Evolutionary conservation across 1,140 invertebrate genomes (phyloP).

Genomic region (Leptinotarsa defecta): DNA sequence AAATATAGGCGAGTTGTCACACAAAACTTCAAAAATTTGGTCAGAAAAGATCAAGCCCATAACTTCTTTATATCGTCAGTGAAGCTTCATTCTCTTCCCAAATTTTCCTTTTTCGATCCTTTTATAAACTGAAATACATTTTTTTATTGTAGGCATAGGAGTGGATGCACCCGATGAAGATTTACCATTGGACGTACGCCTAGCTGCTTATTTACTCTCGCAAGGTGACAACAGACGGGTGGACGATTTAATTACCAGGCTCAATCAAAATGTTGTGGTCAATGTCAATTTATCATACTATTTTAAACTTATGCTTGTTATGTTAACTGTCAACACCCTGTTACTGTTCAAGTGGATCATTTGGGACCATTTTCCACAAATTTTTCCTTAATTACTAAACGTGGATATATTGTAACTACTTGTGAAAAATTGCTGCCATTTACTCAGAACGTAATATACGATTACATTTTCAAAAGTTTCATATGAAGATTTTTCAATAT

Average conservation of each 20-base stretch:
- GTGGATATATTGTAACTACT: too few species aligned
- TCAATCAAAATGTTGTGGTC: constrained; percentile 23
- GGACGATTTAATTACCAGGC: constrained; percentile 19
- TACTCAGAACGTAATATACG: too few species aligned
- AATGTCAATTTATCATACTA: constrained; percentile 30
- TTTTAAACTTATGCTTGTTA: constrained; percentile 29
- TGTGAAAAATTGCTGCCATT: too few species aligned
- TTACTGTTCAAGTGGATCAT: constrained; percentile 25
- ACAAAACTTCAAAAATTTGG: too few species aligned
- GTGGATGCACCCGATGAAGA: constrained; percentile 4
- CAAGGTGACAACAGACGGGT: constrained; percentile 27
- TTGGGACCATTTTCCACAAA: constrained; percentile 19
- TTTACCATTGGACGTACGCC: background rate
- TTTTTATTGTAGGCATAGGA: background rate
- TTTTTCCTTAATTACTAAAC: background rate
- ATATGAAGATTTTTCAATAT: too few species aligned
- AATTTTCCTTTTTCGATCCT: too few species aligned
- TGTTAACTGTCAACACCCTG: constrained; percentile 25
- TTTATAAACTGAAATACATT: too few species aligned
- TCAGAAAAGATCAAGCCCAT: too few species aligned
- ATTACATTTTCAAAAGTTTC: too few species aligned
- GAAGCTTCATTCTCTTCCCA: too few species aligned
- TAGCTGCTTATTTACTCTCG: constrained; percentile 14
- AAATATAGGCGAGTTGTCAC: too few species aligned
- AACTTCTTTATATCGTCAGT: too few species aligned